Evolutionary conservation across 1,140 invertebrate species (phyloP).

Genomic region (Magallana ariakensis): DNA sequence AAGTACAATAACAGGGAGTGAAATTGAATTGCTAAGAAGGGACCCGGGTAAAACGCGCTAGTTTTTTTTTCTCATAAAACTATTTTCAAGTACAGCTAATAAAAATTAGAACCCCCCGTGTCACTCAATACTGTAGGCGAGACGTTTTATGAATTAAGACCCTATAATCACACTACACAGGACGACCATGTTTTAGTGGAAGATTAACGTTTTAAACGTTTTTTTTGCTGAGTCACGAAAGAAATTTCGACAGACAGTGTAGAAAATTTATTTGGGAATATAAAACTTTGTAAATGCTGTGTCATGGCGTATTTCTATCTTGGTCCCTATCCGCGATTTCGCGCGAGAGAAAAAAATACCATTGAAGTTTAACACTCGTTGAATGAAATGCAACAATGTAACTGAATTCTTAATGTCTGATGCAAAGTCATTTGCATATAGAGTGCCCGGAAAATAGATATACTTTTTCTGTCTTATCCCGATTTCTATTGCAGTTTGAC

Average conservation of each 20-base stretch:
- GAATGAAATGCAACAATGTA: conserved; percentile 31
- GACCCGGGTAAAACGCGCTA: neutral
- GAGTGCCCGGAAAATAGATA: neutral
- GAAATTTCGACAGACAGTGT: conserved; percentile 19
- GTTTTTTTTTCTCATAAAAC: neutral
- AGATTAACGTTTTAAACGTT: conserved; percentile 9
- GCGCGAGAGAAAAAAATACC: neutral
- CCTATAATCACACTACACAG: neutral
- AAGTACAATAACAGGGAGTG: neutral
- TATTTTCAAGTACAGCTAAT: neutral
- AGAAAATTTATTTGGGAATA: conserved; percentile 4
- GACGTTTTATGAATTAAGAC: conserved; percentile 1
- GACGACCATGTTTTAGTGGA: neutral
- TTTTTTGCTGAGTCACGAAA: conserved; percentile 35
- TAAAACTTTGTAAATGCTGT: conserved; percentile 18
- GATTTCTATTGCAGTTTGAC: too few species aligned
- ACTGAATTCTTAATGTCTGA: neutral
- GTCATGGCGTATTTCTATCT: neutral
- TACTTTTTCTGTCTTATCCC: neutral
- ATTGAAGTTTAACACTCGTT: conserved; percentile 2
- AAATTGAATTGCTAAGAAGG: neutral
- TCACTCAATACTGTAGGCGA: neutral
- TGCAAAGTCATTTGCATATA: neutral
- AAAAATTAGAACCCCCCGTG: neutral
- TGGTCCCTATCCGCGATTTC: neutral